These are phyloP conservation scores for Anarsia innoxiella DNA, from an alignment of 2,888 invertebrate species.

Conservation along the genomic window DNA sequence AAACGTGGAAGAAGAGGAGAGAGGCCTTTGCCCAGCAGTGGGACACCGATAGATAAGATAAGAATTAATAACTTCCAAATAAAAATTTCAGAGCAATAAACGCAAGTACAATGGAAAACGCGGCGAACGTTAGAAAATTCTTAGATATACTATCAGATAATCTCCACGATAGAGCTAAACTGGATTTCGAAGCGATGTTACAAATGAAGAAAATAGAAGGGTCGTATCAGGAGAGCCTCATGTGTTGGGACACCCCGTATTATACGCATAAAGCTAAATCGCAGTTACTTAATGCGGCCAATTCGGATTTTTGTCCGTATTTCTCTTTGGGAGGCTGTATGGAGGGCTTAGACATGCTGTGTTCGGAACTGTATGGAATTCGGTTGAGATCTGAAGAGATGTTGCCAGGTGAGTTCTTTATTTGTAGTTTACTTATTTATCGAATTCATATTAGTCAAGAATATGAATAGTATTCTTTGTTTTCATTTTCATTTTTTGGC, in stretches of 20 bases:
- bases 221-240: constrained; percentile 49
- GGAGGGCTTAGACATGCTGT: constrained; percentile 96
- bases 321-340: constrained; percentile 96
- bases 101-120: constrained; percentile 89
- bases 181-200: constrained; percentile 86
- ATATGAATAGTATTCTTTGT: too few species aligned
- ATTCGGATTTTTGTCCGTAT: constrained; percentile 86
- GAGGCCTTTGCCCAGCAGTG: too few species aligned
- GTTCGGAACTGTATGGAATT: constrained; percentile 88
- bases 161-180: constrained; percentile 79
- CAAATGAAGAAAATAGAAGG: constrained; percentile 78
- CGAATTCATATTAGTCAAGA: too few species aligned
- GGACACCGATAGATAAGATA: too few species aligned
- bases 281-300: constrained; percentile 80
- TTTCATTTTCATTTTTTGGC: too few species aligned
- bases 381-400: constrained; percentile 82
- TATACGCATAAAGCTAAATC: constrained; percentile 84
- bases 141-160: constrained; percentile 83
- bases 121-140: constrained; percentile 86
- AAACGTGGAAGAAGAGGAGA: too few species aligned
- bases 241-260: constrained; percentile 93
- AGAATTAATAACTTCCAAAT: too few species aligned
- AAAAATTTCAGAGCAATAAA: constrained; percentile 87
- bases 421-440: neutral
- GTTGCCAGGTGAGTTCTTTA: constrained; percentile 76